phyloP scores from a whole-genome alignment of 2,888 invertebrate species.

The Hirtodrosophila cameraria region DNA sequence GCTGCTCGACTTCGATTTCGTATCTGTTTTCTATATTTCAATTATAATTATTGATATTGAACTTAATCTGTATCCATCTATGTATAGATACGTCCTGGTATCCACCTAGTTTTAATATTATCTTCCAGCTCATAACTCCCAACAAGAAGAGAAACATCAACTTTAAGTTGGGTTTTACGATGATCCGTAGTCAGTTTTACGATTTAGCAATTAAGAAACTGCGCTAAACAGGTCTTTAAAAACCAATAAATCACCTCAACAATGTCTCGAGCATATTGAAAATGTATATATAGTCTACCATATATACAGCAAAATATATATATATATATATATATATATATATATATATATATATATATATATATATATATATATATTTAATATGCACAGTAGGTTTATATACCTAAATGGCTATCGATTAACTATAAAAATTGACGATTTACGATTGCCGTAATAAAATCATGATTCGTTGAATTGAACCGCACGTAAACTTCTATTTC shows the following conservation, averaged over 20 bases:
- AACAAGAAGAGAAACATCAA: slow-evolving; percentile 1
- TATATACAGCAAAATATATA: no score
- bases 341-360: slow-evolving; percentile 5
- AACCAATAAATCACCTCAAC: slow-evolving; percentile 70
- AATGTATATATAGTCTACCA: slow-evolving; percentile 14
- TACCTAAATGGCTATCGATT: slow-evolving; percentile 63
- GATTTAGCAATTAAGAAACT: slow-evolving; percentile 59
- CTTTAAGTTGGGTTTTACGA: slow-evolving; percentile 27
- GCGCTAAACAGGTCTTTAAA: slow-evolving; percentile 75
- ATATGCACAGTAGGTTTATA: slow-evolving; percentile 60
- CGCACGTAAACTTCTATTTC: slow-evolving; percentile 15
- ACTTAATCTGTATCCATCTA: slow-evolving; percentile 22
- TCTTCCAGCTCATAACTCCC: slow-evolving; percentile 15
- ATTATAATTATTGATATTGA: slow-evolving; percentile 46
- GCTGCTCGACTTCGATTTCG: slow-evolving; percentile 43
- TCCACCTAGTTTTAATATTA: slow-evolving; percentile 14
- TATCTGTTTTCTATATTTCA: slow-evolving; percentile 50
- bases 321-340: slow-evolving; percentile 11
- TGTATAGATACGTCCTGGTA: slow-evolving; percentile 2
- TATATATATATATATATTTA: no score
- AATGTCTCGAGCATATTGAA: slow-evolving; percentile 34
- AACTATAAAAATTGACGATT: slow-evolving; percentile 66
- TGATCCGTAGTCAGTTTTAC: slow-evolving; percentile 52
- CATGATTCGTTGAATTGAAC: slow-evolving; percentile 45
- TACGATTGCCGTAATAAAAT: slow-evolving; percentile 62